These are phyloP conservation scores for Schlechtendalia chinensis DNA, from an alignment of 1,140 invertebrate genomes.

Conservation along the genomic window DNA sequence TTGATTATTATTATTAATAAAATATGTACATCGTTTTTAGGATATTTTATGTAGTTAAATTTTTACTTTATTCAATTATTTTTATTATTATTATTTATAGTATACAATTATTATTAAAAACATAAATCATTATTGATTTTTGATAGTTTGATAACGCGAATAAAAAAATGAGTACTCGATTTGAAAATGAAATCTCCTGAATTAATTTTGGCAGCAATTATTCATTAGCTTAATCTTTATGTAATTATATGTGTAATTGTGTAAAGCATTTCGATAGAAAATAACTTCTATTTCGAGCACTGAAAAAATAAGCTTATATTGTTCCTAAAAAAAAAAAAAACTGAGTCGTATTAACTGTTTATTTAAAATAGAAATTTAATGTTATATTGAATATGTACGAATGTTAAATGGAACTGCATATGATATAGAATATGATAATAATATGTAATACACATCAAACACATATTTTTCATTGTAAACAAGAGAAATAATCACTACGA, in stretches of 20 bases:
- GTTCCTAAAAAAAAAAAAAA: slow-evolving; percentile 23
- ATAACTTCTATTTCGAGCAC: slow-evolving; percentile 1
- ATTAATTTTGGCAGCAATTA: neutral
- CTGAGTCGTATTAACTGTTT: slow-evolving; percentile 23
- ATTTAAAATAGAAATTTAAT: neutral
- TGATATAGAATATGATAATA: neutral
- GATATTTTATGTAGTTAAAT: too few relatives aligned
- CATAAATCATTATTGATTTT: too few relatives aligned
- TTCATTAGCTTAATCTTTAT: neutral
- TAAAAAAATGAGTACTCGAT: neutral
- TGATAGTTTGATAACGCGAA: too few relatives aligned
- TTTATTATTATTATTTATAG: too few relatives aligned
- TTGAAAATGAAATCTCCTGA: neutral
- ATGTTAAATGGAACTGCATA: slow-evolving; percentile 3
- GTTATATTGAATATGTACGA: slow-evolving; percentile 10
- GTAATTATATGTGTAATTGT: neutral
- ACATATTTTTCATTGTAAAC: slow-evolving; percentile 30
- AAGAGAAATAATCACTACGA: slow-evolving; percentile 8
- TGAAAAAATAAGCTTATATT: slow-evolving; percentile 14
- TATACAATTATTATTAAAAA: too few relatives aligned
- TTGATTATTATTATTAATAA: too few relatives aligned
- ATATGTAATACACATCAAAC: neutral
- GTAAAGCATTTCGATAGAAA: neutral
- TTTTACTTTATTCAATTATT: too few relatives aligned
- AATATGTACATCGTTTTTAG: too few relatives aligned